These are phyloP conservation scores for Plagodis pulveraria DNA, from an alignment of 2,888 invertebrate species.

Conservation along the genomic window DNA sequence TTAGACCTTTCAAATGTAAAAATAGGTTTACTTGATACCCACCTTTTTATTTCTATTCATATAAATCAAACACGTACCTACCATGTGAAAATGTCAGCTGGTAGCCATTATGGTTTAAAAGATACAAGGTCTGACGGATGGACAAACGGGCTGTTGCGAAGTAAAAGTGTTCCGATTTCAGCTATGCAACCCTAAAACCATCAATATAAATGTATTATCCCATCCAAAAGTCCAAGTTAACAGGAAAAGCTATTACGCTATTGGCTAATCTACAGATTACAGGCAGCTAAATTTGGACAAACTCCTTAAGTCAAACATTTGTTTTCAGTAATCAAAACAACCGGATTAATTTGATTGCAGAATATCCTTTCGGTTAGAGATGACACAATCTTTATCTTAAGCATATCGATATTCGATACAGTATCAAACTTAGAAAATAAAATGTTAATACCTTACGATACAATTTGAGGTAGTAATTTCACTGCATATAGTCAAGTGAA, in stretches of 20 bases:
- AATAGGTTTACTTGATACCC: too few species aligned
- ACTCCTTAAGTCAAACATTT: conserved; percentile 32
- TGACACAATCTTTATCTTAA: conserved; percentile 3
- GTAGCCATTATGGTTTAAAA: too few species aligned
- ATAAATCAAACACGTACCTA: too few species aligned
- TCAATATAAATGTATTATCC: not conserved
- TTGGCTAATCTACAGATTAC: conserved; percentile 28
- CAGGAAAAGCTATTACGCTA: conserved; percentile 14
- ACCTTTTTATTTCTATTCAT: too few species aligned
- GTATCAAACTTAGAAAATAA: not conserved
- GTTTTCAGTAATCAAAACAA: conserved; percentile 31
- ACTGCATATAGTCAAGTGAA: too few species aligned
- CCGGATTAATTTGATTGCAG: conserved; percentile 30
- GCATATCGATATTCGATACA: not conserved
- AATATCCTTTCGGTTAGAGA: conserved; percentile 23
- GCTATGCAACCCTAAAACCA: not conserved
- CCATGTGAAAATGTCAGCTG: too few species aligned
- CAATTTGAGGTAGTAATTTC: too few species aligned
- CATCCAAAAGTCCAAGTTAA: conserved; percentile 6
- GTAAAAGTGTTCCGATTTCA: too few species aligned
- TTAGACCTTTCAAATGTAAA: too few species aligned
- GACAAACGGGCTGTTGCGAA: too few species aligned
- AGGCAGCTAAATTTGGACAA: conserved; percentile 19
- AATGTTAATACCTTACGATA: too few species aligned
- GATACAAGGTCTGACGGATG: too few species aligned